Base-by-base conservation (phyloP, 2,113 vertebrate species). In the Tylochromis polylepis region DNA sequence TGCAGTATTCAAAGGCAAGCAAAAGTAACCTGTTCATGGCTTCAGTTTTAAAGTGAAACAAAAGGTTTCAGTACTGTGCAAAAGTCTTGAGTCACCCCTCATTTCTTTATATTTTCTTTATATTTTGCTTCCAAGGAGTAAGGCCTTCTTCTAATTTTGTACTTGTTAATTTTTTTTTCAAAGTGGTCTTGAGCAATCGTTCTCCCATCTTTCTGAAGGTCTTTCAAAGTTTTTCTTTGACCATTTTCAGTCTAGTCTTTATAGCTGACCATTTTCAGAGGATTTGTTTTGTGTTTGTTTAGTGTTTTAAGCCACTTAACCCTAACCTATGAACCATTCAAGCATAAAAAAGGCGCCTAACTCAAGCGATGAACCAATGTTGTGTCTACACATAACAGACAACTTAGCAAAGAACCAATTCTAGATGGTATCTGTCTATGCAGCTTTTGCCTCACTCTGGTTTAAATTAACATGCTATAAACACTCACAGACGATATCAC, bases 401-500 rank as follows among this genome's bases (percentile, higher is more conserved):
- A 70, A 43, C 65, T 70, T 70, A 16, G 65, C 12, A 10, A 70
- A 24, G 38, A 43, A 70, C 41, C 65, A 16, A 14, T 43, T 70
- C 38, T 43, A 43, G 12, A 43, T 70, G n/a, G 36, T 70, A 70
- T 70, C n/a, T 70, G 11, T 43, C 20, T 65, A n/a, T 65, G 60
- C 34, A 65, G 38, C 60, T 22, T 67, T 67, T 67, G 36, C 0
- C 20, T 24, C n/a, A 41, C 27, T 77, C 24, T 75, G 5, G 16
- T 70, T 46, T 43, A 75, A 51, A 75, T 75, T 49, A 75, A 77
- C 51, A 20, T 49, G 4, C 43, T 77, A 31, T 18, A 77, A 77
- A 53, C 4, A 53, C 46, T 53, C 46, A 53, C 6, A 77, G 46
- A 53, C 5, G 1, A 77, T 5, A 77, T 31, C 72, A 77, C 0